Base-by-base conservation (phyloP, 2,113 vertebrate species). In the Lonchura striata region DNA sequence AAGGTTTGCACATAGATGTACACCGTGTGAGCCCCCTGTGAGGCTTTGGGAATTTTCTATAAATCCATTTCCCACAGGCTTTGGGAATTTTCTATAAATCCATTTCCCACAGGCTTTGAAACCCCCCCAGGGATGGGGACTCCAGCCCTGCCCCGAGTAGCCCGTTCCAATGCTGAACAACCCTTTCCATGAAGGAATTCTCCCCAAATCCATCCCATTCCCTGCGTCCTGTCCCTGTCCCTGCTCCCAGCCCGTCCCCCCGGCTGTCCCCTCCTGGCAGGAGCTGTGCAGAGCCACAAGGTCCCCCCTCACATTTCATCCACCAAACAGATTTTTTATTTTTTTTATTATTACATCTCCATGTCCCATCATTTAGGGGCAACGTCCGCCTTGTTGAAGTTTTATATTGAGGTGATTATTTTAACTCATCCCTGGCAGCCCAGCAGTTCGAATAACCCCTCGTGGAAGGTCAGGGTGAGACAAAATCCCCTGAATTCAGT, bases 331-430 rank as follows among this genome's bases (percentile, higher is more conserved):
- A 17, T 41, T 41, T 41, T 41, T n/a, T n/a, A n/a, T n/a, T 41
- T 41, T 41, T 71, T 37, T 71, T 72, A 0, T 18, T 23, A 7
- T 57, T 57, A 14, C 25, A 59, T 41, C 3, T 41, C 52, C 7
- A 3, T 7, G 0, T 72, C 37, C 28, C 41, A 15, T 33, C 13
- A 9, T 46, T 78, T 37, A 14, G 30, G 23, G 19, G 15, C 30
- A 1, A 6, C 35, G 19, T 12, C 42, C 4, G 2, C 12, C 25
- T 15, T 13, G 30, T 2, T 64, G 3, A 42, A 19, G 35, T n/a
- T 31, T 59, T 15, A 0, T 3, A 11, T 4, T 11, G 10, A 4
- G 1, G 14, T 6, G 15, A 10, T 68, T 49, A 2, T 72, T 60
- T 44, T 16, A 60, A 33, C 12, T 8, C 13, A 7, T 18, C 28